Base-by-base conservation (phyloP, 2,797 vertebrate genomes). In the Gila robusta region DNA sequence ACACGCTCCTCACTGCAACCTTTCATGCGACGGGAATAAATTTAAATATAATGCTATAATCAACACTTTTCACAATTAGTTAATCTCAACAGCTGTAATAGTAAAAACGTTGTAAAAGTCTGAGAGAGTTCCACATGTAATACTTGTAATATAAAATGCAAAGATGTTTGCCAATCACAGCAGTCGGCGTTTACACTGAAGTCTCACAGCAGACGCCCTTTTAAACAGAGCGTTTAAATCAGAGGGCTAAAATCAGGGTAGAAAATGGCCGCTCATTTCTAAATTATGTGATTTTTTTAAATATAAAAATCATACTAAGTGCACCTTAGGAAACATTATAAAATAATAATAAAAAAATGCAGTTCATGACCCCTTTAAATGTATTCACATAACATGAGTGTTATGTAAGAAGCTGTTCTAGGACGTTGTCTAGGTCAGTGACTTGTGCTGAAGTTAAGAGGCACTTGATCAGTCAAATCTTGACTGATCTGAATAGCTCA, bases 341-440 rank as follows among this genome's bases (percentile, higher is more conserved):
- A 23, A 56, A 56, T 56, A 56, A 56, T 23, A 9, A 56, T 21
- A 23, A 23, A 54, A 52, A 59, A n/a, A 59, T n/a, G 56, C 56
- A 26, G 56, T 62, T 62, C 56, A 28, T 28, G 14, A 28, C 62
- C 62, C 62, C 62, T 64, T 26, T 64, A 16, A 64, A 62, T 62
- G 23, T 12, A 11, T 26, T 62, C 4, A 26, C 23, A 62, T 62
- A 26, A 62, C 23, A 62, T n/a, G 56, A 64, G 19, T 59, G 76
- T 85, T 85, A 62, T 23, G 16, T 44, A 79, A 85, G 52, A 44
- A 72, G 37, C 16, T 6, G 5, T 72, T 37, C 10, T 70, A 35
- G 26, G 17, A 62, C 54, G 8, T 71, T 79, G 37, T 72, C 66
- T 49, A 72, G 67, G 49, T 47, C 67, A 79, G 66, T 79, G 21